A percentile compares a stretch with the other conserved stretches of the same genome.
phyloP scores from a whole-genome alignment of 1,140 invertebrate species.

The Caenorhabditis elegans region WBcel235 BX284602.5:11729501-11730000 shows the following conservation, averaged over 20 bases:
- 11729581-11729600: neutral
- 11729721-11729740: slow-evolving; percentile 94
- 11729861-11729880: slow-evolving; percentile 73
- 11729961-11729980: slow-evolving; percentile 90
- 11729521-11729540: slow-evolving; percentile 81
- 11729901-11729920: slow-evolving; percentile 93
- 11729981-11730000: slow-evolving; percentile 80
- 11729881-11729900: slow-evolving; percentile 99
- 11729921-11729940: slow-evolving; percentile 80
- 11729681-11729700: slow-evolving; percentile 90
- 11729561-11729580: too few species aligned
- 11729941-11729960: slow-evolving; percentile 92
- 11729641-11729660: slow-evolving; percentile 78
- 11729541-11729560: slow-evolving; percentile 75
- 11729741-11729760: slow-evolving; percentile 95
- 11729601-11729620: slow-evolving; percentile 77
- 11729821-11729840: slow-evolving; percentile 77
- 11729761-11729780: slow-evolving; percentile 87
- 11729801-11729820: slow-evolving; percentile 72
- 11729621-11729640: slow-evolving; percentile 94
- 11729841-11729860: slow-evolving; percentile 84
- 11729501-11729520: slow-evolving; percentile 81
- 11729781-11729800: slow-evolving; percentile 86
- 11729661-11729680: slow-evolving; percentile 82
- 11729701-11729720: slow-evolving; percentile 96